Conservation (phyloP, 2,113 vertebrate genomes). For the Corvus moneduloides region DNA sequence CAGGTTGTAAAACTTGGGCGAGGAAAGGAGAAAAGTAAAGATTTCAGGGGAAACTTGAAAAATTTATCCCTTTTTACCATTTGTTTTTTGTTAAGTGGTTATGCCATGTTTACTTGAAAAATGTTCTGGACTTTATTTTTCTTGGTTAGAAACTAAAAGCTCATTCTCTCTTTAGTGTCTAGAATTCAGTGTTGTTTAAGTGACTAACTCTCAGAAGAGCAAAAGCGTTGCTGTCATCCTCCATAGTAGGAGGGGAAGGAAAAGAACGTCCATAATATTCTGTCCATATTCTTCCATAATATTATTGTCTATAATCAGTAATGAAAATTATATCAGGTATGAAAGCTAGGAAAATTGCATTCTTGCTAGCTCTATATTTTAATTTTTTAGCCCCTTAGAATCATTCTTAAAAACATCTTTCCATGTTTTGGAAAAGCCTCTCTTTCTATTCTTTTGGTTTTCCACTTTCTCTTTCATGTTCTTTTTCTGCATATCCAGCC, state of each 20-base stretch:
- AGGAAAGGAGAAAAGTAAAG: constrained; percentile 8
- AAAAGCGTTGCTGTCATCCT: not conserved
- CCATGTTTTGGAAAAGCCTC: not conserved
- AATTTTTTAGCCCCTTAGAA: not conserved
- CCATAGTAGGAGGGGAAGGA: not conserved
- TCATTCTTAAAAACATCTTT: not conserved
- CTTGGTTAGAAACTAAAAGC: not conserved
- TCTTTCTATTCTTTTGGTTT: not conserved
- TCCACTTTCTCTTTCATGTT: not conserved
- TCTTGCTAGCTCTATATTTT: not conserved
- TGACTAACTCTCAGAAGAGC: not conserved
- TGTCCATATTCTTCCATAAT: not conserved
- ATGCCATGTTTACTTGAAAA: not conserved
- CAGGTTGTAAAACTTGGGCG: not conserved
- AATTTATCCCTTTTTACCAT: not conserved
- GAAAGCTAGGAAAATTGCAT: not conserved
- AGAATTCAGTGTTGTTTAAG: not conserved
- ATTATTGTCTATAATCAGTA: not conserved
- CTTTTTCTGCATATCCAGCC: not conserved
- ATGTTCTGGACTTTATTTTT: not conserved
- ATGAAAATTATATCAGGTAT: not conserved
- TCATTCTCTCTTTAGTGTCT: not conserved
- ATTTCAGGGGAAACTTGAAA: not conserved
- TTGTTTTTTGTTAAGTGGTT: not conserved
- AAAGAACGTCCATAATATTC: not conserved